phyloP scores from a whole-genome alignment of 2,113 vertebrate genomes.

The Triplophysa rosa region DNA sequence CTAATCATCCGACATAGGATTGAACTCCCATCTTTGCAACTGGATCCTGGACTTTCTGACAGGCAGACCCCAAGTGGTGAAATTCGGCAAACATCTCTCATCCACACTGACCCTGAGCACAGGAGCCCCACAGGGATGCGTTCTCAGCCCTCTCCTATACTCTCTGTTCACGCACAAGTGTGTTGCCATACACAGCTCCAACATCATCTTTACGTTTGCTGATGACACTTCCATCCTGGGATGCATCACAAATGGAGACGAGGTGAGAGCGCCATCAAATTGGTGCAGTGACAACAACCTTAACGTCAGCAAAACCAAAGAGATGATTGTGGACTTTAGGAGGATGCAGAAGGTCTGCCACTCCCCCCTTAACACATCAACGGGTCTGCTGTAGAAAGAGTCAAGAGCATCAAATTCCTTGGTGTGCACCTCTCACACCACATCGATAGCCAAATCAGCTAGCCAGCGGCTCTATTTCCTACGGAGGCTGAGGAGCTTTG shows the following conservation, averaged over 20 bases:
- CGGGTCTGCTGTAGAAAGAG: neutral
- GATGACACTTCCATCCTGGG: too few species aligned
- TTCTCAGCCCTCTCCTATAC: too few species aligned
- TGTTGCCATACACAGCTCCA: too few species aligned
- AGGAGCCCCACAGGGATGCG: too few species aligned
- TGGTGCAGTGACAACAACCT: neutral
- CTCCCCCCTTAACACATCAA: neutral
- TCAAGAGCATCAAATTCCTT: neutral
- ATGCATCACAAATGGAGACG: neutral
- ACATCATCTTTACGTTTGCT: too few species aligned
- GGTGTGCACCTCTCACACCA: neutral
- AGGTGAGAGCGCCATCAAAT: neutral
- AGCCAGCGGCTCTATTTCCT: neutral
- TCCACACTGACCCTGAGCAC: too few species aligned
- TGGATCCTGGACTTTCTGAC: too few species aligned
- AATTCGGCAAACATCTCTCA: too few species aligned
- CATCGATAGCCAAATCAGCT: neutral
- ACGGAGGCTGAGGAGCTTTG: neutral
- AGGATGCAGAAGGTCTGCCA: neutral
- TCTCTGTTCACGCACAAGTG: too few species aligned
- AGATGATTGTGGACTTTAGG: neutral
- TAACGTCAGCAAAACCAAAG: neutral
- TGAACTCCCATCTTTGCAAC: too few species aligned
- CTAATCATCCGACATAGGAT: too few species aligned
- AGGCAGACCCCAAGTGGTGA: too few species aligned